phyloP scores from a whole-genome alignment of 2,797 vertebrate genomes.

The Hydrophis major region DNA sequence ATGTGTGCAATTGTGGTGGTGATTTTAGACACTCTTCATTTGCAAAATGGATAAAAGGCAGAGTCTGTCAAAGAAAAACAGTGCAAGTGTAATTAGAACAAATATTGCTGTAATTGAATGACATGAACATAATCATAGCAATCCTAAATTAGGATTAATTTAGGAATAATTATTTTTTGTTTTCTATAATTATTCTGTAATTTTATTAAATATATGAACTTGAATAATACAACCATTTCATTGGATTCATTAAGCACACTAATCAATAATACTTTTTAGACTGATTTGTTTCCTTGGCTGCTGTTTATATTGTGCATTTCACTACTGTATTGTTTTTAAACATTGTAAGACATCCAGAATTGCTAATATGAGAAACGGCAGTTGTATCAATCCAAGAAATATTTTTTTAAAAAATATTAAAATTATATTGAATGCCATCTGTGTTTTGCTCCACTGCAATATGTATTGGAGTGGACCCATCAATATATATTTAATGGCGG shows the following conservation, averaged over 20 bases:
- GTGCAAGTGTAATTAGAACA: not conserved
- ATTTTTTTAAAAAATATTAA: not conserved
- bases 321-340: not conserved
- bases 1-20: not conserved
- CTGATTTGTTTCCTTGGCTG: not conserved
- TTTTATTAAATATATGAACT: not conserved
- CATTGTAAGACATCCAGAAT: not conserved
- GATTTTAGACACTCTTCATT: not conserved
- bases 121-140: not conserved
- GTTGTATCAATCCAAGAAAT: not conserved
- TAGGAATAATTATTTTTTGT: not conserved
- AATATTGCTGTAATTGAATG: not conserved
- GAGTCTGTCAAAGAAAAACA: not conserved
- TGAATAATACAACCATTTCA: not conserved
- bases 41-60: not conserved
- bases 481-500: not conserved
- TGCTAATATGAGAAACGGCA: not conserved
- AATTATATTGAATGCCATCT: not conserved
- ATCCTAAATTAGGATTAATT: not conserved
- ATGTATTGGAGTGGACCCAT: not conserved
- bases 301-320: not conserved
- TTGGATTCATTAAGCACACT: not conserved
- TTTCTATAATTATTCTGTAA: not conserved
- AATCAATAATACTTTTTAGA: not conserved
- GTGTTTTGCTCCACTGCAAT: not conserved